Percentiles rank a stretch among this genome's conserved stretches.
phyloP scores from a whole-genome alignment of 2,888 invertebrate genomes.

The Caenorhabditis drosophilae region DNA sequence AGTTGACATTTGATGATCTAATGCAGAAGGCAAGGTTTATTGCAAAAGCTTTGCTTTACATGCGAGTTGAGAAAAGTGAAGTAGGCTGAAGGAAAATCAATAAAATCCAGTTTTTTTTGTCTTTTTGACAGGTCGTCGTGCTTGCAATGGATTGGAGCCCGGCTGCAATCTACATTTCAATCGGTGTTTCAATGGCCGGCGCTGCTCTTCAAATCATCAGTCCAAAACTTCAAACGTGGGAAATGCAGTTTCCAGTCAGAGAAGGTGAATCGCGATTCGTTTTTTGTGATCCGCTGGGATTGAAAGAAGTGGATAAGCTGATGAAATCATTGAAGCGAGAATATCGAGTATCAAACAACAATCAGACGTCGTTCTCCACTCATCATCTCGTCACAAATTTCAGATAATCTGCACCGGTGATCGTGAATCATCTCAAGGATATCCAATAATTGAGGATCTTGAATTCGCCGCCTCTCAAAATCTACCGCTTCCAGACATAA shows the following conservation, averaged over 20 bases:
- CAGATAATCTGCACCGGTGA: constrained; percentile 32
- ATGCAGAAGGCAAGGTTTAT: constrained; percentile 29
- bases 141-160: constrained; percentile 34
- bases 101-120: no score
- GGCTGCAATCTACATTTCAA: constrained; percentile 26
- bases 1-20: constrained; percentile 24
- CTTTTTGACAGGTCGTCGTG: constrained; percentile 13
- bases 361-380: neutral
- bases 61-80: constrained; percentile 32
- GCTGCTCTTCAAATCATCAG: constrained; percentile 28
- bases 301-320: constrained; percentile 26
- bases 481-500: constrained; percentile 23
- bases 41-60: constrained; percentile 22
- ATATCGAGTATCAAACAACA: constrained; percentile 24
- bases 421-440: constrained; percentile 18
- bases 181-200: constrained; percentile 33
- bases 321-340: constrained; percentile 29
- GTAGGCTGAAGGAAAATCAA: constrained; percentile 4
- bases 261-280: constrained; percentile 31
- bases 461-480: constrained; percentile 17
- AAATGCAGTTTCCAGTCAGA: constrained; percentile 31
- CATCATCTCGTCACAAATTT: neutral
- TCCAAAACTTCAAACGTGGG: constrained; percentile 34
- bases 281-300: constrained; percentile 34
- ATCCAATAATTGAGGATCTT: constrained; percentile 29